A percentile compares a stretch with the other conserved stretches of the same genome.
phyloP scores from a whole-genome alignment of 2,113 vertebrate genomes.

The Acanthochromis polyacanthus region DNA sequence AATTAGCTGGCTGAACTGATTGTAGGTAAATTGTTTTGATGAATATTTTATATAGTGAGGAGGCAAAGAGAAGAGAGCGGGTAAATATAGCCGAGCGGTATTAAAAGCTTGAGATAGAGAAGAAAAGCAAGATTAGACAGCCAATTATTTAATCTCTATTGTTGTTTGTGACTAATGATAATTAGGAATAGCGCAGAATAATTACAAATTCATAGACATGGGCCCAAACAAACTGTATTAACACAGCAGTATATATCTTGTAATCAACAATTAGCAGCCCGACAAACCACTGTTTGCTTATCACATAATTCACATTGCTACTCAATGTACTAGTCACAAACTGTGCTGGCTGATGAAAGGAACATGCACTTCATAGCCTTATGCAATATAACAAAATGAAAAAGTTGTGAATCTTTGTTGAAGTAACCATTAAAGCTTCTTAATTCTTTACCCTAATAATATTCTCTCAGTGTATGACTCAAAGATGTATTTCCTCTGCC shows the following conservation, averaged over 20 bases:
- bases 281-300: slow-evolving; percentile 64
- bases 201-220: slow-evolving; percentile 75
- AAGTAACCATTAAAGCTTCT: slow-evolving; percentile 56
- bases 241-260: slow-evolving; percentile 69
- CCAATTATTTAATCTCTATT: slow-evolving; percentile 69
- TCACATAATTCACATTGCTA: slow-evolving; percentile 70
- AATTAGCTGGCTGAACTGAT: slow-evolving; percentile 41
- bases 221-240: slow-evolving; percentile 68
- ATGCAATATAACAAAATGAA: slow-evolving; percentile 51
- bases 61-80: slow-evolving; percentile 19
- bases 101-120: slow-evolving; percentile 22
- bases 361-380: slow-evolving; percentile 30
- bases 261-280: slow-evolving; percentile 79
- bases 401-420: slow-evolving; percentile 40
- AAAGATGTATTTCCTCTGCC: slow-evolving; percentile 58
- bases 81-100: slow-evolving; percentile 16
- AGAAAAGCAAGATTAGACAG: slow-evolving; percentile 60
- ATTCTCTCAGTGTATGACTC: slow-evolving; percentile 29
- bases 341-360: slow-evolving; percentile 49
- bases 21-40: slow-evolving; percentile 39
- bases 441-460: slow-evolving; percentile 60
- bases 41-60: slow-evolving; percentile 40
- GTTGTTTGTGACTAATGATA: slow-evolving; percentile 73
- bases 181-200: slow-evolving; percentile 69
- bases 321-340: slow-evolving; percentile 42